Conservation (phyloP, 2,888 invertebrate genomes). For the Amphipoea oculea region DNA sequence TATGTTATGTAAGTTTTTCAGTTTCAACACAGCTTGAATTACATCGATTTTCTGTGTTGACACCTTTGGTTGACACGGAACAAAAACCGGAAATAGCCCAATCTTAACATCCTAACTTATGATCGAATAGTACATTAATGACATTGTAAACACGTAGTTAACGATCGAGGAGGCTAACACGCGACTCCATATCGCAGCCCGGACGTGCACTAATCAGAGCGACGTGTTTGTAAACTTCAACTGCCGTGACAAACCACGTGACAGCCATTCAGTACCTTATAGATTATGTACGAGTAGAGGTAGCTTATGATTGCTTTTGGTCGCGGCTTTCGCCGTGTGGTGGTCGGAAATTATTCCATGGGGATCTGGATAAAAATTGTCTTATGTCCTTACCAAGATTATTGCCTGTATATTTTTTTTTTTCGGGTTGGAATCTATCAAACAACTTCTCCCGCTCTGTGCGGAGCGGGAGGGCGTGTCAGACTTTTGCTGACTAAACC, state of each 20-base stretch:
- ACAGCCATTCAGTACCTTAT: conserved; percentile 35
- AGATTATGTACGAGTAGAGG: not conserved
- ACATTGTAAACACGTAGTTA: conserved; percentile 51
- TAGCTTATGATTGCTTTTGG: not conserved
- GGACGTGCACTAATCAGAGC: conserved; percentile 66
- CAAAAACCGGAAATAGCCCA: conserved; percentile 26
- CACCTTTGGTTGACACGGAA: not conserved
- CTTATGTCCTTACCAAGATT: not conserved
- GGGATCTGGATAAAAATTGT: too few relatives aligned
- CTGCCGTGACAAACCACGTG: conserved; percentile 72
- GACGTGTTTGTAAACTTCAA: conserved; percentile 73
- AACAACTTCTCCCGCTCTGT: too few relatives aligned
- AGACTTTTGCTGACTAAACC: too few relatives aligned
- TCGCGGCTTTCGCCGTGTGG: not conserved
- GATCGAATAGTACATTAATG: conserved; percentile 45
- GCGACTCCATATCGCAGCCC: conserved; percentile 64
- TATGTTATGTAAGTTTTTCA: not conserved
- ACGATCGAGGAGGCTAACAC: conserved; percentile 35
- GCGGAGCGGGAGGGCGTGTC: too few relatives aligned
- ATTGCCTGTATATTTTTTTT: too few relatives aligned
- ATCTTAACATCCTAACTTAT: conserved; percentile 32
- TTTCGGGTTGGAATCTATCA: too few relatives aligned
- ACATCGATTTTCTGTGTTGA: not conserved
- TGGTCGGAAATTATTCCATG: not conserved
- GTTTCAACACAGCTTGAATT: not conserved